Base-by-base conservation (phyloP, 2,888 invertebrate genomes). In the Linyphia triangularis region DNA sequence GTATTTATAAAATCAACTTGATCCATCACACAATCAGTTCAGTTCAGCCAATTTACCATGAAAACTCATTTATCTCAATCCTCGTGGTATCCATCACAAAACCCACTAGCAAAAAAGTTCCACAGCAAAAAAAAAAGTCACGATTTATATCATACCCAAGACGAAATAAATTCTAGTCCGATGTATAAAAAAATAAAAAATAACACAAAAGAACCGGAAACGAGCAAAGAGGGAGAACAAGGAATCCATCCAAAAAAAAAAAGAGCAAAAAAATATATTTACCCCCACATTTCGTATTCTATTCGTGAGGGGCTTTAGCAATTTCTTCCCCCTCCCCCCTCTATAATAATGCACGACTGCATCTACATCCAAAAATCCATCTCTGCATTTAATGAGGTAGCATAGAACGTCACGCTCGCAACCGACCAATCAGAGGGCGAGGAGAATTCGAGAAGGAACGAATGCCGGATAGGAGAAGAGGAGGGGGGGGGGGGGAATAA, bases 301-400 rank as follows among this genome's bases (percentile, higher is more conserved):
- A 33, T 73, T 59, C 73, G 73, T 59, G 59, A 28, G 72, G n/a
- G 16, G 19, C 10, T 28, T 24, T 37, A 7, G 16, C 16, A 22
- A 37, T 57, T 13, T 19, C 13, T 40, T 26, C 40, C 0, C 69
- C 33, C 40, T 19, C 19, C 13, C n/a, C 37, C 22, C 28, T 19
- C 43, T 43, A 37, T 43, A 28, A 28, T 3, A 19, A 19, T 10
- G 30, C 75, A 69, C 26, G 33, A n/a, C 63, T 43, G 69, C 82
- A 82, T 82, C 63, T 43, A 57, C 82, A 82, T 82, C 67, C 84
- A 77, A 57, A 67, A 73, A 83, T 51, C n/a, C 82, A 79, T 75
- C 40, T 51, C 28, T 72, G 83, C 84, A 75, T 77, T 84, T 85
- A 85, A 85, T 75, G 84, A 85, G 84, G 69, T 70, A 72, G 72